Conservation (phyloP, 1,140 invertebrate species). For the Brachionus plicatilis region DNA sequence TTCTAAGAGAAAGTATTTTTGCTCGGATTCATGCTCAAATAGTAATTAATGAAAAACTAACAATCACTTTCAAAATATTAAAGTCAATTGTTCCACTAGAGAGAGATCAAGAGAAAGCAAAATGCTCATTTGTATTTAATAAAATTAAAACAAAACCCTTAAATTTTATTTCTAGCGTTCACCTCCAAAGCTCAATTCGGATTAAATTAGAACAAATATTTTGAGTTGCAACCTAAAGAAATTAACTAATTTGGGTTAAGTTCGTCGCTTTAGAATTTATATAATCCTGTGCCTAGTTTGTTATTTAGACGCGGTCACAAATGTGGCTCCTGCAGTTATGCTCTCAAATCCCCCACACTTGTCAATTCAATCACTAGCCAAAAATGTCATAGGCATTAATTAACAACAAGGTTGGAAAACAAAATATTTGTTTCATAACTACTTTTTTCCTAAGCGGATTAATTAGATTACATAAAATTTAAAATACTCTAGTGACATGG, state of each 20-base stretch:
- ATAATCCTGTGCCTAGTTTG: constrained; percentile 5
- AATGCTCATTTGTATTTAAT: constrained; percentile 9
- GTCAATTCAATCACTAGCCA: neutral
- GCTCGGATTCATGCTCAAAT: neutral
- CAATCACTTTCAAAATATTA: constrained; percentile 25
- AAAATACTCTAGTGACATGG: neutral
- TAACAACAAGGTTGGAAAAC: neutral
- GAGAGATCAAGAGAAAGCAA: neutral
- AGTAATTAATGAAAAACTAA: constrained; percentile 36
- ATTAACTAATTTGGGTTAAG: constrained; percentile 28
- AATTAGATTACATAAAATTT: neutral
- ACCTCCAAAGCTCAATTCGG: neutral
- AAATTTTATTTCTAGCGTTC: constrained; percentile 9
- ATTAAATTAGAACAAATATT: constrained; percentile 37
- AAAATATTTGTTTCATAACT: neutral
- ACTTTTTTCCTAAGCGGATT: neutral
- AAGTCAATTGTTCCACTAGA: neutral
- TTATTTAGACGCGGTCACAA: neutral
- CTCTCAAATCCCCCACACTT: neutral
- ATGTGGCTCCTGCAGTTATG: neutral
- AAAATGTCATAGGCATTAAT: neutral
- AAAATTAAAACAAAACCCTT: constrained; percentile 32
- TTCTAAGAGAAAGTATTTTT: constrained; percentile 9
- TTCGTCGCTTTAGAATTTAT: constrained; percentile 19
- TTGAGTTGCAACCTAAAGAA: constrained; percentile 18